Base-by-base conservation (phyloP, 2,797 vertebrate species). In the Acanthurus tractus region DNA sequence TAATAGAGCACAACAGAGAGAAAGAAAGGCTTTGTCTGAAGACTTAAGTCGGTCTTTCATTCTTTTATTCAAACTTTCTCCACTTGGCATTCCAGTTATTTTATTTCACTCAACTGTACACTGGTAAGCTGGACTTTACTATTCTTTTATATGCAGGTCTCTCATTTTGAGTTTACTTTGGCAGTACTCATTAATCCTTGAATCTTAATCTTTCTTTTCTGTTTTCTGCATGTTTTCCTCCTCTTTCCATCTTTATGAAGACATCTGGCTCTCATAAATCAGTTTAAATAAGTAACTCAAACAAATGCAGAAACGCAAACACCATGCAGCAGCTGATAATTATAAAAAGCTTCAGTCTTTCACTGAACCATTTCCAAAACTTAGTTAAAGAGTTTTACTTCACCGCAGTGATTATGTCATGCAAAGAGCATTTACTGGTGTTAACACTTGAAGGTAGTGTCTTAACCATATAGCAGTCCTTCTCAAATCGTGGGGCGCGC, bases 101-200 rank as follows among this genome's bases (percentile, higher is more conserved):
- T 44, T 23, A 69, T 85, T 79, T 70, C 74, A 82, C 63, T 77
- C 50, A 78, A 77, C 45, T 82, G 76, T 75, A 48, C 78, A 86
- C 57, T n/a, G 22, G 25, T 77, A 73, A 74, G 38, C 61, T 62
- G 75, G 70, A 71, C 54, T 72, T 81, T 56, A 70, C 25, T 23
- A 75, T 74, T 48, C 70, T 48, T 74, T 57, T 13, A 40, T 29
- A 20, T 46, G 10, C 49, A 38, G 1, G 14, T 50, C 53, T 70
- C 25, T 77, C 25, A 34, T 20, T 11, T 12, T 52, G 42, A 67
- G 23, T 66, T 74, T 70, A 59, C 67, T 70, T 52, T 70, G 23
- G 6, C 59, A 69, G 67, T 52, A 23, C 23, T 0, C 18, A 70
- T 44, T 58, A 20, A 73, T 57, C 58, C 62, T 34, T 40, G 7